phyloP scores from a whole-genome alignment of 2,888 invertebrate species.

The Zaprionus bogoriensis region DNA sequence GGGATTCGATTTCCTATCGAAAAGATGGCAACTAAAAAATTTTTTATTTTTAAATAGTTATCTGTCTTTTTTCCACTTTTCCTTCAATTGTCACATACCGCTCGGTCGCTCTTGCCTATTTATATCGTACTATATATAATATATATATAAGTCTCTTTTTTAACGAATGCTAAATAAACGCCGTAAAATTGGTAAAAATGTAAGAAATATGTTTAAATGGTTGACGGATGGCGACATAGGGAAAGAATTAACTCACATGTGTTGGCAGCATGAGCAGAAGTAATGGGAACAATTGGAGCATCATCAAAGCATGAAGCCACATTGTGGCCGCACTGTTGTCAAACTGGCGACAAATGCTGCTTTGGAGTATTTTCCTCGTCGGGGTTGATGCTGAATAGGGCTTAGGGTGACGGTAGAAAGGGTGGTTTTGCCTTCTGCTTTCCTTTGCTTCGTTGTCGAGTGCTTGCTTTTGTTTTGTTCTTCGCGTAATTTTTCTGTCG shows the following conservation, averaged over 20 bases:
- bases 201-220: not conserved
- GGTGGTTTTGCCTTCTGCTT: not conserved
- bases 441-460: slow-evolving; percentile 8
- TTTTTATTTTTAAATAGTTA: not conserved
- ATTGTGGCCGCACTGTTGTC: slow-evolving; percentile 45
- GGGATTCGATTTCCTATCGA: too few species aligned
- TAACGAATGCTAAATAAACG: not conserved
- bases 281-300: slow-evolving; percentile 34
- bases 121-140: not conserved
- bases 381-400: not conserved
- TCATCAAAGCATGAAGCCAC: slow-evolving; percentile 46
- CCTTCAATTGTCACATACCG: not conserved
- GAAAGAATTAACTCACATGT: slow-evolving; percentile 34
- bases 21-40: too few species aligned
- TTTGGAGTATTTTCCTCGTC: slow-evolving; percentile 21
- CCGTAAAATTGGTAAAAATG: not conserved
- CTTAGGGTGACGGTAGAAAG: too few species aligned
- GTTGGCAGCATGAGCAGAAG: slow-evolving; percentile 45
- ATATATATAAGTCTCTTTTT: not conserved
- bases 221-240: too few species aligned
- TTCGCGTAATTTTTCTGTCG: slow-evolving; percentile 15
- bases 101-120: not conserved
- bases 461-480: slow-evolving; percentile 23
- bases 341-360: slow-evolving; percentile 58
- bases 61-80: not conserved